phyloP scores from a whole-genome alignment of 1,140 invertebrate genomes.

The Solenopsis invicta region DNA sequence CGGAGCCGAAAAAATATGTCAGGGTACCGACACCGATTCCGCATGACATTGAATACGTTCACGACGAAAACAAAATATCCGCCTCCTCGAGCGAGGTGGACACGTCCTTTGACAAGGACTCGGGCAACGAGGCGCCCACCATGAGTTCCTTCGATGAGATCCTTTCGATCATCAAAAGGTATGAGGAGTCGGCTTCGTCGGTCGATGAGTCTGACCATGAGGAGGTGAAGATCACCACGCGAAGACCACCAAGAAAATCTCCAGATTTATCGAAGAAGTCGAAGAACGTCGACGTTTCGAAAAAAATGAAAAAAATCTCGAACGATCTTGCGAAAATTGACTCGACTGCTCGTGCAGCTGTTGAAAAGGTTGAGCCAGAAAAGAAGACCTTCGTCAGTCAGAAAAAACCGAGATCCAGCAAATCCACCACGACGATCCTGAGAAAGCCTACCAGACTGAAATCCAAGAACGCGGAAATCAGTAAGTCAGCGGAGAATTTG shows the following conservation, averaged over 20 bases:
- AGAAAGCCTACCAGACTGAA: conserved; percentile 80
- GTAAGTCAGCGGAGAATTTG: conserved; percentile 82
- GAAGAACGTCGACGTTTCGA: background rate
- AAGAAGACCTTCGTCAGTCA: conserved; percentile 24
- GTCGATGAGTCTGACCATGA: conserved; percentile 71
- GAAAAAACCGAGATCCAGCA: conserved; percentile 68
- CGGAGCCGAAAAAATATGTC: conserved; percentile 77
- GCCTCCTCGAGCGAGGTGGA: conserved; percentile 78
- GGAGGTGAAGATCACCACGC: background rate
- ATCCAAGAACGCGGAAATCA: conserved; percentile 79
- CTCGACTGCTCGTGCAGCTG: background rate
- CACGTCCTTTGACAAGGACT: conserved; percentile 79
- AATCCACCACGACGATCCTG: conserved; percentile 71
- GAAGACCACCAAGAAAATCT: conserved; percentile 59
- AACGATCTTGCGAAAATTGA: background rate
- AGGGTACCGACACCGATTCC: conserved; percentile 82
- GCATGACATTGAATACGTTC: conserved; percentile 22
- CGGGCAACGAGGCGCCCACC: conserved; percentile 79
- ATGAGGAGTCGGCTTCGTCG: conserved; percentile 77
- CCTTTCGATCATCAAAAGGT: conserved; percentile 65
- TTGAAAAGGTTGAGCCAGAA: conserved; percentile 3
- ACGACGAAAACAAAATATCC: conserved; percentile 75
- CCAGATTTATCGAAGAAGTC: conserved; percentile 47
- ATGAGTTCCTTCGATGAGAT: conserved; percentile 67
- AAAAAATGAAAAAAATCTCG: background rate